Percentiles rank a stretch among this genome's conserved stretches.
Evolutionary conservation across 2,797 vertebrate species (phyloP).

Genomic region (Bothrops alternatus): DNA sequence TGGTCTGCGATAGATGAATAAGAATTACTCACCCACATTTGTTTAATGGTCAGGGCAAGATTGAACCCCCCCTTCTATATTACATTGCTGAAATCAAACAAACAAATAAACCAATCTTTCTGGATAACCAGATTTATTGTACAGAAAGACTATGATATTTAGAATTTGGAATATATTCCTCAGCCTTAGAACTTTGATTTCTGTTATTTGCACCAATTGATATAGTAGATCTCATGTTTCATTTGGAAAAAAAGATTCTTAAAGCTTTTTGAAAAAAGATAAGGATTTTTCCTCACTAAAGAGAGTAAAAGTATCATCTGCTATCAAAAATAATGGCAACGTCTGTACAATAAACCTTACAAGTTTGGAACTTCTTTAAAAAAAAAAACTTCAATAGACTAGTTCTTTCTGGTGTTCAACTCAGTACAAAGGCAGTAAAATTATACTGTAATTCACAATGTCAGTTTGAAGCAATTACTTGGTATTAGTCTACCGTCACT

Average conservation of each 20-base stretch:
- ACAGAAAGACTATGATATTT: neutral
- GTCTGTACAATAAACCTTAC: neutral
- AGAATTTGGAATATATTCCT: neutral
- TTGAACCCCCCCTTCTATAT: neutral
- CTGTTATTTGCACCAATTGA: neutral
- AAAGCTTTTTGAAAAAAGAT: neutral
- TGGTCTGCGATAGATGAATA: neutral
- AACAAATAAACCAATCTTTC: neutral
- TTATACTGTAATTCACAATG: conserved; percentile 5
- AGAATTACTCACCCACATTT: neutral
- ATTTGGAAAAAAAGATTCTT: neutral
- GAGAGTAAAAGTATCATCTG: neutral
- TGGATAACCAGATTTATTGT: neutral
- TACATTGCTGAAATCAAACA: neutral
- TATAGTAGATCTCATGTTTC: neutral
- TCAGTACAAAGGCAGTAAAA: neutral
- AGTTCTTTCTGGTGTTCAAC: conserved; percentile 1
- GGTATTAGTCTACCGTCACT: conserved; percentile 8
- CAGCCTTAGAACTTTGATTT: neutral
- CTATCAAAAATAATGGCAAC: neutral
- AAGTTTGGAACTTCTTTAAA: neutral
- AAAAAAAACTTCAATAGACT: neutral
- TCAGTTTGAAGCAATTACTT: conserved; percentile 33
- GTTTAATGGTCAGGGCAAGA: neutral
- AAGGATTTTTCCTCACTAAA: neutral